phyloP scores from a whole-genome alignment of 2,797 vertebrate genomes.

The Cirrhinus mrigala region DNA sequence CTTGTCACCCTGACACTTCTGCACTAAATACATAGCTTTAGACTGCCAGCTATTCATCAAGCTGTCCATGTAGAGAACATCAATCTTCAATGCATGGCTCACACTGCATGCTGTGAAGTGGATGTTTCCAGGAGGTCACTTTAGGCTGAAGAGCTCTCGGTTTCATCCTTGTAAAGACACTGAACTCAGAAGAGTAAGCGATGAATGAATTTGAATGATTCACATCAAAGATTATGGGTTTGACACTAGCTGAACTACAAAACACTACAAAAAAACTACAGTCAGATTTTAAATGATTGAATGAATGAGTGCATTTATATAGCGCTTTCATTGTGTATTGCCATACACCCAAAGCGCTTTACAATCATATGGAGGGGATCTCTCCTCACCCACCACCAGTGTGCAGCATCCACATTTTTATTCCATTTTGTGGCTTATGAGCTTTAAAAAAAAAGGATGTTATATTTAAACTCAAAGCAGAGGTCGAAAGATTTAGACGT shows the following conservation, averaged over 20 bases:
- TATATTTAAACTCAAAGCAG: neutral
- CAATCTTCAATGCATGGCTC: slow-evolving; percentile 11
- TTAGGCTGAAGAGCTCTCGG: slow-evolving; percentile 4
- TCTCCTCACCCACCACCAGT: too few relatives aligned
- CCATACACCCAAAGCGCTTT: too few relatives aligned
- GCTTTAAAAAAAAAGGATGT: neutral
- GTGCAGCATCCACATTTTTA: too few relatives aligned
- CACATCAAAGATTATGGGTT: neutral
- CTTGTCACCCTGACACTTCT: slow-evolving; percentile 60
- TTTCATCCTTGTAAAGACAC: slow-evolving; percentile 9
- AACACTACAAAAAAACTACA: neutral
- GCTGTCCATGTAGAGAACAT: slow-evolving; percentile 52
- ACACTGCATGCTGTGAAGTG: slow-evolving; percentile 15
- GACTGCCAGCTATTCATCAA: slow-evolving; percentile 69
- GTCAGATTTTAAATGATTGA: too few relatives aligned
- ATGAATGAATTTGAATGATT: slow-evolving; percentile 22
- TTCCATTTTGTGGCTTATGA: neutral
- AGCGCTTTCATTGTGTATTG: too few relatives aligned
- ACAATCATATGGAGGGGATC: too few relatives aligned
- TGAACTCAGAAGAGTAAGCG: slow-evolving; percentile 4
- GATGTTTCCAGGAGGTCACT: slow-evolving; percentile 34
- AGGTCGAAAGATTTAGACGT: neutral
- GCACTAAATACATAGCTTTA: slow-evolving; percentile 60
- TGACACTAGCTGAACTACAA: neutral
- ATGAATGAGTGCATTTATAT: too few relatives aligned